Conservation (phyloP, 2,797 vertebrate genomes). For the Amniataba percoides region DNA sequence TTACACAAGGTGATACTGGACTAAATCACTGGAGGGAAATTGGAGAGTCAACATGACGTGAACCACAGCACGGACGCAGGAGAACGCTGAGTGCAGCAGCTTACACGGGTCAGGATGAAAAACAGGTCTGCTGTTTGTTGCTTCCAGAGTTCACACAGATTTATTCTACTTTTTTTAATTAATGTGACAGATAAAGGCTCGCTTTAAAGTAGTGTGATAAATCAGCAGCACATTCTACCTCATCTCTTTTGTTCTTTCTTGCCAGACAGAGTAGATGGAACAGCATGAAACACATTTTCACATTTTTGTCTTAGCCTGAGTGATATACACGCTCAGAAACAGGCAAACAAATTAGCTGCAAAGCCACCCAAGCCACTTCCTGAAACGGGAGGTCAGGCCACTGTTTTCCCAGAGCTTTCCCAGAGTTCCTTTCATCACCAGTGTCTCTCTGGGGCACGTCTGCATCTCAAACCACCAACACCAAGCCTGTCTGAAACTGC, state of each 20-base stretch:
- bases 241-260: neutral
- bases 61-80: neutral
- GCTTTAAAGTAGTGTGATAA: conserved; percentile 8
- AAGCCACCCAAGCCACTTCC: conserved; percentile 76
- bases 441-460: conserved; percentile 60
- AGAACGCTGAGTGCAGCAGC: neutral
- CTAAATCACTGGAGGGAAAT: neutral
- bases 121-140: neutral
- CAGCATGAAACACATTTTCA: neutral
- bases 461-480: conserved; percentile 53
- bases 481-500: conserved; percentile 18
- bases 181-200: neutral
- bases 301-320: neutral
- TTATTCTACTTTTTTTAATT: conserved; percentile 3
- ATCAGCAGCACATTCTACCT: conserved; percentile 1
- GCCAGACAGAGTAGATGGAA: conserved; percentile 1
- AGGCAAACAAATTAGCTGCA: conserved; percentile 62
- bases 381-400: conserved; percentile 69
- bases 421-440: conserved; percentile 73
- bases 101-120: neutral
- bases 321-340: conserved; percentile 7
- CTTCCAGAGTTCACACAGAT: conserved; percentile 18
- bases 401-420: conserved; percentile 74
- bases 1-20: conserved; percentile 1
- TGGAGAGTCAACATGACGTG: neutral